Conservation (phyloP, 1,140 invertebrate genomes). For the Polypedilum pembai region DNA sequence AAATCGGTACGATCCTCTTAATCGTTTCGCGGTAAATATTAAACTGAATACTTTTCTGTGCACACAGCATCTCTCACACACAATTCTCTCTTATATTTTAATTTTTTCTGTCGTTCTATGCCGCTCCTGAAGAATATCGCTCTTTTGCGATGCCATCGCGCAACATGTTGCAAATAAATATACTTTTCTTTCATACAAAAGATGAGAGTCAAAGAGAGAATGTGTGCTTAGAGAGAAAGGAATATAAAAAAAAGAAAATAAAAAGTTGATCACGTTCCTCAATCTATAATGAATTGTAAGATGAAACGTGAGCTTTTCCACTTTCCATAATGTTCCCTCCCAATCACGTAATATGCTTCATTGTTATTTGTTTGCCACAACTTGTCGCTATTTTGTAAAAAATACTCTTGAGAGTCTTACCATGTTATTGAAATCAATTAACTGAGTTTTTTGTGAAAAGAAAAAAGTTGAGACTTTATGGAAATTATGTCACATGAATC, state of each 20-base stretch:
- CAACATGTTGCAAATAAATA: slow-evolving; percentile 28
- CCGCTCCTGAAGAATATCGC: neutral
- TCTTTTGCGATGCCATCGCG: slow-evolving; percentile 15
- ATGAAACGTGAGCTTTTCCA: neutral
- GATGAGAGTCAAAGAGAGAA: neutral
- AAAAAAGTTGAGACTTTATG: neutral
- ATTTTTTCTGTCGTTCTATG: neutral
- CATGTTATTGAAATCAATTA: neutral
- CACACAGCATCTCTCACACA: neutral
- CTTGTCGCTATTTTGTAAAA: neutral
- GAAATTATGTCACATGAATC: slow-evolving; percentile 9
- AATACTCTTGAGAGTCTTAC: neutral
- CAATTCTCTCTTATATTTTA: neutral
- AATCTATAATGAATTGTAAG: neutral
- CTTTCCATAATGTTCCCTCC: neutral
- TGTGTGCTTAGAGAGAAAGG: neutral
- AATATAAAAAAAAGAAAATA: neutral
- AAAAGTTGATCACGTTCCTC: neutral
- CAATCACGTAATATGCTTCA: neutral
- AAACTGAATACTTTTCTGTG: slow-evolving; percentile 10
- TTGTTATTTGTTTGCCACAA: neutral
- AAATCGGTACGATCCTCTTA: slow-evolving; percentile 11
- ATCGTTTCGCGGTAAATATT: slow-evolving; percentile 25
- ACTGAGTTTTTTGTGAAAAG: neutral
- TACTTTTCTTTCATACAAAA: neutral